Base-by-base conservation (phyloP, 2,888 invertebrate species). In the Coleophora flavipennella region DNA sequence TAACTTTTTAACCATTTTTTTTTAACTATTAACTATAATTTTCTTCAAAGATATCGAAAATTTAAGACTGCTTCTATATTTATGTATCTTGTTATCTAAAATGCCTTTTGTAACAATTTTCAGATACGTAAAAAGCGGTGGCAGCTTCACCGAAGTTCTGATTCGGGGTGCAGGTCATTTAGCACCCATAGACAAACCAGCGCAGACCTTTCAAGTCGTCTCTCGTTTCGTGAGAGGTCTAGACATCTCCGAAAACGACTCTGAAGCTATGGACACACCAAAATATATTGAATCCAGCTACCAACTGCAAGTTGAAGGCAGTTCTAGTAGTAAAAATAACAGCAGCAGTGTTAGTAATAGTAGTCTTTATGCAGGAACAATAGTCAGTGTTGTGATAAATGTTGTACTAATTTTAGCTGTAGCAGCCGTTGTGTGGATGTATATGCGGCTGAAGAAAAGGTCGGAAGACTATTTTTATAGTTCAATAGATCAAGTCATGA, bases 151-250 rank as follows among this genome's bases (percentile, higher is more conserved):
- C 1, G 88, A 89, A 57, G 80, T 87, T 0, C 48, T 89, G 8
- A 79, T 90, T 1, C 68, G 86, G 2, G 85, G 86, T 40, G 87
- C 90, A 1, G 90, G 91, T 0, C 90, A 90, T 55, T 73, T 90
- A 55, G 87, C 87, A 0, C 88, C 90, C 0, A 64, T 81, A 13
- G 89, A 90, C 62, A 87, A 88, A 46, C 89, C 89, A 1, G 72
- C 53, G 0, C 61, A 85, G 51, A 77, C 86, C 1, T 62, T 47
- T 2, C 42, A 63, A 14, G 53, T 79, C 0, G 51, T 77, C 29
- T 48, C 59, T 12, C 55, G 48, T 50, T 80, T 78, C 53, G 70
- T 78, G 40, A 45, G 53, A 13, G 62, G 56, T 1, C 20, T 55
- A 1, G 60, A 62, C 31, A 42, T 71, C 35, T 57, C 58, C 0